Base-by-base conservation (phyloP, 2,113 vertebrate species). In the Lepidiolamprologus cunningtoni region DNA sequence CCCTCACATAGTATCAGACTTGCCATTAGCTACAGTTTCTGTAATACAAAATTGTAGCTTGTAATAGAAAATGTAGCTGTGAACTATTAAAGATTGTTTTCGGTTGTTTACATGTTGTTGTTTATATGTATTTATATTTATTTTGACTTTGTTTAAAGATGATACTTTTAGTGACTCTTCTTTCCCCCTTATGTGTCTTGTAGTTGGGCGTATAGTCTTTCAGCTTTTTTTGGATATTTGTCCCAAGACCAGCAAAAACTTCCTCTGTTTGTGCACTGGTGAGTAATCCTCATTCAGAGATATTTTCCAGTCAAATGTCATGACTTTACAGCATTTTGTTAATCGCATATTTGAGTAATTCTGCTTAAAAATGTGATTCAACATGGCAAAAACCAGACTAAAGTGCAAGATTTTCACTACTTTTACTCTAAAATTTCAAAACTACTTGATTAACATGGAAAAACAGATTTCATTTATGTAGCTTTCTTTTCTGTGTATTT, bases 221-320 rank as follows among this genome's bases (percentile, higher is more conserved):
- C 98, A 99, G 87, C 98, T 99, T 84, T 99, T 99, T 96, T 99
- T 96, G 37, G 99, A 99, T 91, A 92, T 98, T 91, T 99, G 99
- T 97, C 98, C 99, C 89, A 99, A 98, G 97, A 99, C 99, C 35
- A 98, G 99, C 95, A 99, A 98, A 96, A 99, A 99, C 95, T 99
- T 99, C 92, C 98, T 99, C 92, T 98, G 97, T 94, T 94, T 99
- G 88, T 99, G 98, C 95, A 99, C 98, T 16, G 99, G 99, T 99
- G 94, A 84, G 97, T 97, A 88, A 61, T 63, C 6, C 55, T 81
- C 37, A 80, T 8, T 76, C 28, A 35, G 31, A 12, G 8, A 76
- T 37, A 5, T 9, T 12, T 55, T 55, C 50, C 5, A 28, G 11
- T 33, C 2, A 37, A 9, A 8, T 57, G 5, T 45, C 10, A 17